Conservation (phyloP, 1,140 invertebrate species). For the Dinoponera quadriceps region DNA sequence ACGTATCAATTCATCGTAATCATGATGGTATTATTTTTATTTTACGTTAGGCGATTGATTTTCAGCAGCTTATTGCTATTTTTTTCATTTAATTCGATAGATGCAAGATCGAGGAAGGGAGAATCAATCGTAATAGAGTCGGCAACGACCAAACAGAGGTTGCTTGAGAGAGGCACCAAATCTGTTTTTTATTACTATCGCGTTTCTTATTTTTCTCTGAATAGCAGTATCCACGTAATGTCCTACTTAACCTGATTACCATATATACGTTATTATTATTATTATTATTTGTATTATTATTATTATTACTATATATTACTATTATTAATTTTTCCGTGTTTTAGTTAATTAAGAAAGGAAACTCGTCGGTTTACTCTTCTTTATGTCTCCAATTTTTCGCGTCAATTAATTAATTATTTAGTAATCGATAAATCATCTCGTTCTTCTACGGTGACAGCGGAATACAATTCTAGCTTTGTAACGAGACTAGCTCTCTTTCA, state of each 20-base stretch:
- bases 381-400: constrained; percentile 1
- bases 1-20: neutral
- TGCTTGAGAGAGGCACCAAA: constrained; percentile 48
- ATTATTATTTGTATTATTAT: constrained; percentile 50
- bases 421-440: constrained; percentile 29
- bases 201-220: constrained; percentile 15
- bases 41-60: constrained; percentile 13
- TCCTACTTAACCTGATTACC: constrained; percentile 43
- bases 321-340: constrained; percentile 21
- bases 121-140: constrained; percentile 29
- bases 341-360: constrained; percentile 49
- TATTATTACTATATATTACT: constrained; percentile 54
- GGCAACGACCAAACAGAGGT: constrained; percentile 6
- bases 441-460: constrained; percentile 65
- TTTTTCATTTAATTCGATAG: constrained; percentile 11
- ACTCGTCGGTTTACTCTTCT: constrained; percentile 47
- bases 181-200: constrained; percentile 43
- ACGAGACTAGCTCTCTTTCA: constrained; percentile 47
- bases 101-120: constrained; percentile 18
- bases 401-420: constrained; percentile 42
- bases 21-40: constrained; percentile 19
- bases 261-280: constrained; percentile 50
- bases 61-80: constrained; percentile 53
- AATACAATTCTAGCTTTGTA: constrained; percentile 66
- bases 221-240: constrained; percentile 39